Evolutionary conservation across 2,113 vertebrate genomes (phyloP).

Genomic region (Nansenia antarctica): DNA sequence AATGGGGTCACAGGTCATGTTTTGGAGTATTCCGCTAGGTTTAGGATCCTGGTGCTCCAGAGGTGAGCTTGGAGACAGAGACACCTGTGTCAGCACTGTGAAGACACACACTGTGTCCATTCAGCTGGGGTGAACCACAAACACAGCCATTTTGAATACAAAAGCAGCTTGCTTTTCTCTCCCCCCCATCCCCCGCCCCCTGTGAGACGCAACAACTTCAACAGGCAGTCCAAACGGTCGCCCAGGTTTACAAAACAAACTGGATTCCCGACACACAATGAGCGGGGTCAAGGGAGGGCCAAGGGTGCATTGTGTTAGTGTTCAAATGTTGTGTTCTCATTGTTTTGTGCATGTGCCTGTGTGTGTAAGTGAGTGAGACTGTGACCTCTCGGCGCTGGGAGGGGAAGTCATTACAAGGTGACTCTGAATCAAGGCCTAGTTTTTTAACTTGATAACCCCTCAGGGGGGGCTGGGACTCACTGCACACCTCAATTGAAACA

Average conservation of each 20-base stretch:
- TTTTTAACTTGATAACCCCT: background rate
- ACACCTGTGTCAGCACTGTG: constrained; percentile 45
- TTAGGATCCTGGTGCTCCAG: constrained; percentile 38
- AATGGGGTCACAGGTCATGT: background rate
- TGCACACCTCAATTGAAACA: background rate
- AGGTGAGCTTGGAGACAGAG: constrained; percentile 38
- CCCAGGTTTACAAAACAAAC: constrained; percentile 20
- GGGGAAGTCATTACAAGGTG: background rate
- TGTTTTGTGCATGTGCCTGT: background rate
- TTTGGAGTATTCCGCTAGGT: constrained; percentile 25
- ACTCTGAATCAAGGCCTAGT: background rate
- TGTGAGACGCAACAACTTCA: constrained; percentile 23
- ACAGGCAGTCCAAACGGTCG: constrained; percentile 37
- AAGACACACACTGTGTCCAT: constrained; percentile 4
- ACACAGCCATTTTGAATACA: constrained; percentile 33
- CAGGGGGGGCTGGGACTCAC: background rate
- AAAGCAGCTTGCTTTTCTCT: constrained; percentile 19
- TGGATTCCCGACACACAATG: constrained; percentile 30
- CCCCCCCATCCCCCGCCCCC: background rate
- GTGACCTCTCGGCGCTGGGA: background rate
- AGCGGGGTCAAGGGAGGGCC: constrained; percentile 24
- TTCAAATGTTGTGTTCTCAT: constrained; percentile 17
- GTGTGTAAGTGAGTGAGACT: background rate
- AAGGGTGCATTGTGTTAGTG: constrained; percentile 24
- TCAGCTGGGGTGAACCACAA: constrained; percentile 15